Evolutionary conservation across 1,140 invertebrate species (phyloP), one percentile per base, ranked within the genome.

Genomic region (Oncopodura yosiiana): DNA sequence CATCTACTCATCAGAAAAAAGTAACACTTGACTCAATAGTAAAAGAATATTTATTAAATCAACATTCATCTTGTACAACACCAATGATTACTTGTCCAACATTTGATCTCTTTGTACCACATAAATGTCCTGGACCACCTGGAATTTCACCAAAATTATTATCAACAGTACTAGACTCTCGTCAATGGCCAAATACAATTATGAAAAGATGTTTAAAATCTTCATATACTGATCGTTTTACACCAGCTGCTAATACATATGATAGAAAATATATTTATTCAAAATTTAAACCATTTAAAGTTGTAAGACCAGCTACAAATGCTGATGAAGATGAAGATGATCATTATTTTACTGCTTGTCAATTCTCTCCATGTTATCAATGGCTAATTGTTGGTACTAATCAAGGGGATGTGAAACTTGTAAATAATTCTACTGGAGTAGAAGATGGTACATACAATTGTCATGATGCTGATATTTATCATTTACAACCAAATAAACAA

Each of bases 11-110:
- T n/a, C n/a, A n/a, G n/a, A n/a, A 43, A 30, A 53, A 45, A 30
- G 77, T 90, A 18, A 86, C 84, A 1, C 74, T 97, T 19, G 86
- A 94, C 69, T 84, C 86, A 24, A 96, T 97, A 68, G 88, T 97
- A 34, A 94, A 87, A 0, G 90, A 94, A 71, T 97, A 95, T 73
- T 76, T 96, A 34, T 86, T 89, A 37, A 94, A 95, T 74, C 94
- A 99, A 70, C 88, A 92, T 70, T 83, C 87, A n/a, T 71, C 90
- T 3, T 92, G 88, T 73, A 89, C 88, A 76, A 90, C 90, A 72
- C 87, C 87, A 3, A 88, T 91, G 77, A 85, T 85, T 23, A 91
- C 86, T 0, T 91, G 87, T 71, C 87, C 88, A 11, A 85, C 88
- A 68, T 92, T 93, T 66, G 88, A 91, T 72, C 73, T 93, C 27